Conservation (phyloP, 2,888 invertebrate genomes). For the Neuroscelio doddi region DNA sequence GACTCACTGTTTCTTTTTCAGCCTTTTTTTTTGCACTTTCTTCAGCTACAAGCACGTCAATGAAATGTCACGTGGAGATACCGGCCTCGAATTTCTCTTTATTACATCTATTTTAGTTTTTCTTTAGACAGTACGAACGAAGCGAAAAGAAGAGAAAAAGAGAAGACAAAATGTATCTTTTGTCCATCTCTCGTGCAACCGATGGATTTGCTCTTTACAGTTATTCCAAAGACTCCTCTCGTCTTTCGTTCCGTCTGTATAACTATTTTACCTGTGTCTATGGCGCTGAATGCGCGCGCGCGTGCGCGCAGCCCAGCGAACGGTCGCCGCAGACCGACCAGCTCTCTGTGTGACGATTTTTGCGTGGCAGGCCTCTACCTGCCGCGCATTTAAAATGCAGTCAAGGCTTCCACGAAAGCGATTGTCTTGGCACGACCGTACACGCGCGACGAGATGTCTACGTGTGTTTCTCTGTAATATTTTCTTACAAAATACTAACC, state of each 20-base stretch:
- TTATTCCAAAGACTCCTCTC: conserved; percentile 18
- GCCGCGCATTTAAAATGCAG: conserved; percentile 57
- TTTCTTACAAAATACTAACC: not conserved
- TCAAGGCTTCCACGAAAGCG: conserved; percentile 58
- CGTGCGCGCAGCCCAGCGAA: conserved; percentile 2
- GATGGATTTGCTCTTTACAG: conserved; percentile 33
- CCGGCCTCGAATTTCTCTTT: conserved; percentile 7
- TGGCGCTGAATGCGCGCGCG: not conserved
- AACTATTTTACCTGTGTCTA: conserved; percentile 30
- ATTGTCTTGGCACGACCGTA: conserved; percentile 48
- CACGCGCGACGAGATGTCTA: conserved; percentile 8
- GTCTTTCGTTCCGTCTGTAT: conserved; percentile 8
- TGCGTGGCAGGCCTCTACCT: conserved; percentile 57
- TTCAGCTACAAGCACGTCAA: not conserved
- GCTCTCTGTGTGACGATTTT: conserved; percentile 56
- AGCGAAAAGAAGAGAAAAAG: conserved; percentile 15
- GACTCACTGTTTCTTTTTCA: not conserved
- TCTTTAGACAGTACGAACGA: conserved; percentile 5
- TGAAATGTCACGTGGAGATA: too few species aligned
- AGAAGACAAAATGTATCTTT: conserved; percentile 48
- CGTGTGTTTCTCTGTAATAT: conserved; percentile 15
- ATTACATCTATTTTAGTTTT: conserved; percentile 11
- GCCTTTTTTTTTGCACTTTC: not conserved
- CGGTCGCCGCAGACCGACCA: conserved; percentile 4
- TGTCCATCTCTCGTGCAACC: conserved; percentile 19